These are phyloP conservation scores for Spilogale gracilis DNA, from an alignment of 2,113 vertebrate species.

Conservation along the genomic window DNA sequence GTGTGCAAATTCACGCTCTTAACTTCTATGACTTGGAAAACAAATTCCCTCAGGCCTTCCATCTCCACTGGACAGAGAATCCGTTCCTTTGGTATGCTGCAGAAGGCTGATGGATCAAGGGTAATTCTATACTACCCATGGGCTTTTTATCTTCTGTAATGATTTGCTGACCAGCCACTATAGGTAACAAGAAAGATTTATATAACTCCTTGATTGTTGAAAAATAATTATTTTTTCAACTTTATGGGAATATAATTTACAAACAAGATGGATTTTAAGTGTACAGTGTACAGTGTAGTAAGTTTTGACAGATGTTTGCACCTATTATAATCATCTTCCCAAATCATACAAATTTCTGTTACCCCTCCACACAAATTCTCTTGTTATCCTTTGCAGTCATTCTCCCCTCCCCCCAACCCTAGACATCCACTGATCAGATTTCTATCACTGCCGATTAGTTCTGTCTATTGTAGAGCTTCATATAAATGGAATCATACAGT, in stretches of 20 bases:
- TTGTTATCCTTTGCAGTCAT: not conserved
- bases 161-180: not conserved
- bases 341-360: not conserved
- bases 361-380: not conserved
- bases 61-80: not conserved
- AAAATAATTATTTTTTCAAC: constrained; percentile 37
- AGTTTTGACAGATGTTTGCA: not conserved
- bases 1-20: not conserved
- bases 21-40: not conserved
- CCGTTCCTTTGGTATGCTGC: not conserved
- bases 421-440: not conserved
- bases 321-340: not conserved
- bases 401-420: not conserved
- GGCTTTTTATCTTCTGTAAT: not conserved
- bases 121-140: not conserved
- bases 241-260: not conserved
- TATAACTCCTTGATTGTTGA: not conserved
- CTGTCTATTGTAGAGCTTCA: not conserved
- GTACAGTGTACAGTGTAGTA: not conserved
- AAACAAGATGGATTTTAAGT: not conserved
- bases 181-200: not conserved
- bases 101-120: not conserved
- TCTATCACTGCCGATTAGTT: not conserved
- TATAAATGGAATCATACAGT: not conserved
- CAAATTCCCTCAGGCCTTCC: not conserved